Base-by-base conservation (phyloP, 2,888 invertebrate species). In the Melanostoma mellinum region DNA sequence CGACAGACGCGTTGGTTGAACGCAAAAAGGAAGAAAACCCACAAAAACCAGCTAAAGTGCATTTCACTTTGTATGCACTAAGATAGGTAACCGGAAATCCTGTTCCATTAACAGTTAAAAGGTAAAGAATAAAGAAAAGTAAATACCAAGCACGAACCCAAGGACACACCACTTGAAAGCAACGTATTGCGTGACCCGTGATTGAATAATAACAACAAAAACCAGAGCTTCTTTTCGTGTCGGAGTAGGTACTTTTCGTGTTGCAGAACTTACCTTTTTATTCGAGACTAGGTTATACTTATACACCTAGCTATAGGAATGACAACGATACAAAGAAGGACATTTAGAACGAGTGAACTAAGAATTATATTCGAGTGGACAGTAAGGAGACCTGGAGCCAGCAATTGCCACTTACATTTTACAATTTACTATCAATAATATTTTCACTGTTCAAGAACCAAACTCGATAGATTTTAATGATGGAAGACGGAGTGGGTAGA, bases 21-120 rank as follows among this genome's bases (percentile, higher is more conserved):
- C 36, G 46, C 48, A 50, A 75, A 56, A n/a, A n/a, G n/a, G 69
- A 73, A 63, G n/a, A 32, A 55, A 61, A 46, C 50, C 50, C 40
- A 20, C 44, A 67, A 61, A 78, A 78, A 78, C 69, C 71, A 71
- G 67, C 65, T 71, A 61, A 75, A 74, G 74, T 74, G 74, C 82
- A 82, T 77, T 82, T 77, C 67, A 55, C 77, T 77, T 82, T 77
- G 82, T 77, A 74, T 82, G 73, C 73, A 82, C 73, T 73, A 6
- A 69, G 84, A 78, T 75, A 78, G 73, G 69, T 74, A 69, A 67
- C 78, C 78, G 84, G 84, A 84, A 84, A 79, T 84, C 74, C 84
- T 63, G 78, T 75, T 78, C 74, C 78, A 60, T 78, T 78, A 67
- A 78, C 74, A 78, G 84, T 74, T 84, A 84, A 84, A 84, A 74